Evolutionary conservation across 1,140 invertebrate genomes (phyloP).

Genomic region (Ceratina australensis): DNA sequence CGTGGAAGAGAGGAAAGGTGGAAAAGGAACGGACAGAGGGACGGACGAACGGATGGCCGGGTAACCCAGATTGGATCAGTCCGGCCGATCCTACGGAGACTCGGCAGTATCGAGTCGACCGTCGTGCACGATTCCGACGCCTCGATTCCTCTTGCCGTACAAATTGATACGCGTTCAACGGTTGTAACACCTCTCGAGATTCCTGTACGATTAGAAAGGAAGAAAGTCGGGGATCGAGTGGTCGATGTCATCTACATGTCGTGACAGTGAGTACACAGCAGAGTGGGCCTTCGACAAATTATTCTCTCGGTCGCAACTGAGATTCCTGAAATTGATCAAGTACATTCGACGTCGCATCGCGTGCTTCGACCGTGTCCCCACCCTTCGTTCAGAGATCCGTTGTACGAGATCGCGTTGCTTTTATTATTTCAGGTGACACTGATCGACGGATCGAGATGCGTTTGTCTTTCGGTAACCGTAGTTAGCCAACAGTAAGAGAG

Average conservation of each 20-base stretch:
- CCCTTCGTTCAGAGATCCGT: conserved; percentile 4
- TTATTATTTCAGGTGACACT: conserved; percentile 41
- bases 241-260: conserved; percentile 39
- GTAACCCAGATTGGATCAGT: conserved; percentile 79
- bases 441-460: conserved; percentile 54
- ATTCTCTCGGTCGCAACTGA: too few relatives aligned
- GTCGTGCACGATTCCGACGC: conserved; percentile 68
- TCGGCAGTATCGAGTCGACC: conserved; percentile 74
- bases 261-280: conserved; percentile 41
- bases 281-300: too few relatives aligned
- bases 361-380: not conserved
- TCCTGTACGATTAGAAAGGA: too few relatives aligned
- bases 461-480: conserved; percentile 37
- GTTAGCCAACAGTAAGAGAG: conserved; percentile 49
- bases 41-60: conserved; percentile 77
- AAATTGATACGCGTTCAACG: too few relatives aligned
- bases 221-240: too few relatives aligned
- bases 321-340: too few relatives aligned
- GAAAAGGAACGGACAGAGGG: conserved; percentile 64
- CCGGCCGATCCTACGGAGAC: conserved; percentile 69
- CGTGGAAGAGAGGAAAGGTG: conserved; percentile 57
- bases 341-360: too few relatives aligned
- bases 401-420: conserved; percentile 4
- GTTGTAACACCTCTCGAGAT: too few relatives aligned
- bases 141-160: conserved; percentile 12